Percentiles rank a stretch among this genome's conserved stretches.
These are phyloP conservation scores for Mayetiola destructor DNA, from an alignment of 2,888 invertebrate genomes.

Conservation along the genomic window DNA sequence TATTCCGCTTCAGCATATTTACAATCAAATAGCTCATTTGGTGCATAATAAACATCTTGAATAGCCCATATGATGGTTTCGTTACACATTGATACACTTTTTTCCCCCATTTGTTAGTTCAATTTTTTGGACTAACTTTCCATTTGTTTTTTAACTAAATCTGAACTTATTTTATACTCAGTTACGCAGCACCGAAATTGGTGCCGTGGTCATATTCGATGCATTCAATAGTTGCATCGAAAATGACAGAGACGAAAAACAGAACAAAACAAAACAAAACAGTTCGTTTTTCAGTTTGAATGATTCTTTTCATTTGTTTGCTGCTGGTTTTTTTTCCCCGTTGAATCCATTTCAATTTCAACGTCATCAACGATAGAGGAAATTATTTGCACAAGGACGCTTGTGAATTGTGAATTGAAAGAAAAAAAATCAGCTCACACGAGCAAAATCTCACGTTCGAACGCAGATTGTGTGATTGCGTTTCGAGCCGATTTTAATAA, in stretches of 20 bases:
- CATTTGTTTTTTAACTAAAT: not conserved
- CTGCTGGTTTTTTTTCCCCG: not conserved
- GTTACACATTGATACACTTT: not conserved
- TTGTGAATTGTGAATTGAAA: too few relatives aligned
- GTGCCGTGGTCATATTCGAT: not conserved
- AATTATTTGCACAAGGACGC: not conserved
- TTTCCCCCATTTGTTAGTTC: not conserved
- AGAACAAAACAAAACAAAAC: too few relatives aligned
- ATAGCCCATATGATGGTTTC: not conserved
- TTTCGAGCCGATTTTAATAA: too few relatives aligned
- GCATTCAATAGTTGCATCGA: not conserved
- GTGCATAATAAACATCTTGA: not conserved
- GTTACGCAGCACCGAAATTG: not conserved
- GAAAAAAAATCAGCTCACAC: too few relatives aligned
- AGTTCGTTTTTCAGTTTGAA: too few relatives aligned
- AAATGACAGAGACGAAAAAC: too few relatives aligned
- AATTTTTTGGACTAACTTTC: too few relatives aligned
- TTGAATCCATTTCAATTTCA: not conserved
- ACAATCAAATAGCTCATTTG: not conserved
- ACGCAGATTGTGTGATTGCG: too few relatives aligned
- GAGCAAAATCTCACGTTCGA: too few relatives aligned
- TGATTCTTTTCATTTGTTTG: too few relatives aligned
- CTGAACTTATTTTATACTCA: not conserved
- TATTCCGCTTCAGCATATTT: not conserved
- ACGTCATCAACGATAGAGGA: not conserved